Percentiles rank a stretch among this genome's conserved stretches.
Conservation (phyloP, 2,113 vertebrate species). For the Cephalopterus ornatus region DNA sequence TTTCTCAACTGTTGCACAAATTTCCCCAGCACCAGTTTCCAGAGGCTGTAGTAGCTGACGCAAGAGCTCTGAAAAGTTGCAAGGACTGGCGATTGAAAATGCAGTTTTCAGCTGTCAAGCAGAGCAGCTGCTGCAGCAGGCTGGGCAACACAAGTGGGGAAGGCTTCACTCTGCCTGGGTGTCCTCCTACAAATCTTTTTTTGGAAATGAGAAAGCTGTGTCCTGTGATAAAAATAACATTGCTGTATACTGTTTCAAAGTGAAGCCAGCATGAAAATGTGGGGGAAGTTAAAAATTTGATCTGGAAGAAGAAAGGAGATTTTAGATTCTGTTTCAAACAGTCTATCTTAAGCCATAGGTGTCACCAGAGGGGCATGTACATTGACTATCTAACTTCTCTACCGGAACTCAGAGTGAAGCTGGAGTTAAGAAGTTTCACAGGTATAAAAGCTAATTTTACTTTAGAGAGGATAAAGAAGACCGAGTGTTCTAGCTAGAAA, state of each 20-base stretch:
- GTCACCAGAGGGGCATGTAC: background rate
- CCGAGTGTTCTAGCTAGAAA: background rate
- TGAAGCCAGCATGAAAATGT: background rate
- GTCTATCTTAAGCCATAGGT: background rate
- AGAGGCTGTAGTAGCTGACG: background rate
- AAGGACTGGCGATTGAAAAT: background rate
- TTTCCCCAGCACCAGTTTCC: background rate
- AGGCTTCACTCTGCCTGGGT: background rate
- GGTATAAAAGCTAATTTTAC: background rate
- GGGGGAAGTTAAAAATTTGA: background rate
- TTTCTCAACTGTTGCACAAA: background rate
- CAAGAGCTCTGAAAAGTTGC: background rate
- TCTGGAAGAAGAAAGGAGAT: background rate
- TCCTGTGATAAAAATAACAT: accelerated
- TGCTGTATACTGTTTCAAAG: background rate
- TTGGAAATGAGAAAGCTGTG: background rate
- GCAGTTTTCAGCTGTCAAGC: background rate
- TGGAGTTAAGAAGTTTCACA: background rate
- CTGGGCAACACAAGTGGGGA: accelerated
- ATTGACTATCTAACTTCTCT: background rate
- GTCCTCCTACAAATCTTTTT: background rate
- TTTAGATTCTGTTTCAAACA: background rate
- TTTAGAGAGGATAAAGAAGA: background rate
- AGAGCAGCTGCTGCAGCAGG: background rate
- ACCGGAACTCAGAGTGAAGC: background rate